Percentiles rank a stretch among this genome's conserved stretches.
phyloP scores from a whole-genome alignment of 2,113 vertebrate species.

The Pholis gunnellus region DNA sequence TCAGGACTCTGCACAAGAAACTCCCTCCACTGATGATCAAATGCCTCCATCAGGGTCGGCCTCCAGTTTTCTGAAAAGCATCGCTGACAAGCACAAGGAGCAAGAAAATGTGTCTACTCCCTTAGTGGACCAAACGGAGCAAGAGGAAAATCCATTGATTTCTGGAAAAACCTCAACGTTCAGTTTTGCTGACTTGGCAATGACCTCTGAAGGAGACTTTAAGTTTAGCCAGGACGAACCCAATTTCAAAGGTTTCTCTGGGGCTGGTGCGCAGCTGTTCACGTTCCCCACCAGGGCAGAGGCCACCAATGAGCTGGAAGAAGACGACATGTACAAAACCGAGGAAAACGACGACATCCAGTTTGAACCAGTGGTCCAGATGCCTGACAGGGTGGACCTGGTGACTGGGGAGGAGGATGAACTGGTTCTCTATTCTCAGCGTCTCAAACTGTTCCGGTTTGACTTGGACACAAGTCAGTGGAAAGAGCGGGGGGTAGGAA shows the following conservation, averaged over 20 bases:
- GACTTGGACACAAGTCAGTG: conserved; percentile 92
- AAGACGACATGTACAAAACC: conserved; percentile 94
- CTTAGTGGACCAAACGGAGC: conserved; percentile 13
- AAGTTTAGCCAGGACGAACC: conserved; percentile 90
- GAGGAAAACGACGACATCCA: conserved; percentile 97
- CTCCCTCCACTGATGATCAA: conserved; percentile 55
- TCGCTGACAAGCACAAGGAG: conserved; percentile 86
- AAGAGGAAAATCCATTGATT: conserved; percentile 83
- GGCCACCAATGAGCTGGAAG: conserved; percentile 83
- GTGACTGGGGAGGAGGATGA: conserved; percentile 98
- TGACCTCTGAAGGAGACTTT: conserved; percentile 85
- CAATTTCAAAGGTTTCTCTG: conserved; percentile 90
- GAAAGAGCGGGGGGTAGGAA: conserved; percentile 97
- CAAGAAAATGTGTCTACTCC: conserved; percentile 72
- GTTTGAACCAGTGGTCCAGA: conserved; percentile 96
- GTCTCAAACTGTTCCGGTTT: conserved; percentile 96
- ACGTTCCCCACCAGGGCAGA: conserved; percentile 77
- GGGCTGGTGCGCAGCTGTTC: conserved; percentile 91
- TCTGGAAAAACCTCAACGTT: conserved; percentile 82
- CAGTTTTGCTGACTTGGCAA: conserved; percentile 94
- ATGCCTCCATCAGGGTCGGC: conserved; percentile 69
- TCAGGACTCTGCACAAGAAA: conserved; percentile 82
- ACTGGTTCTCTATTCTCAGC: conserved; percentile 91
- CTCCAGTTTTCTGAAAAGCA: conserved; percentile 79
- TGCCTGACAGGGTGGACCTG: conserved; percentile 96